A percentile compares a stretch with the other conserved stretches of the same genome.
Conservation (phyloP, 2,888 invertebrate genomes). For the Macrophya alboannulata region DNA sequence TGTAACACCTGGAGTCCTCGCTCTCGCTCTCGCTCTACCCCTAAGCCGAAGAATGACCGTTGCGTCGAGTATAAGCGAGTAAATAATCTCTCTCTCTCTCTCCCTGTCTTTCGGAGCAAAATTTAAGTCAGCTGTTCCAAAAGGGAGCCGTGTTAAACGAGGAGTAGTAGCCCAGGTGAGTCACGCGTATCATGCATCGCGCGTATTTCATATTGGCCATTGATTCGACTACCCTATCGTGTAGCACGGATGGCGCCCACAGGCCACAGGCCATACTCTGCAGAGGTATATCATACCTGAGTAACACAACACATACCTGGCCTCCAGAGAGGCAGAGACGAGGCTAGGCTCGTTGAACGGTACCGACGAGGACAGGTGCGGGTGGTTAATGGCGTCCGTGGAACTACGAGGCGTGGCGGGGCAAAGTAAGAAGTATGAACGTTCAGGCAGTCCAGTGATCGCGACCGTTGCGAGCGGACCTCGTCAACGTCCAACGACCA, state of each 20-base stretch:
- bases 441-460: constrained; percentile 57
- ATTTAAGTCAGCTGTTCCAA: constrained; percentile 7
- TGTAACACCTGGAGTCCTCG: background rate
- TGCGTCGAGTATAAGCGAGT: background rate
- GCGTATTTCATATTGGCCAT: background rate
- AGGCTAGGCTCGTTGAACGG: background rate
- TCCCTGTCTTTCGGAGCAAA: background rate
- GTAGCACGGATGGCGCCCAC: constrained; percentile 7
- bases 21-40: background rate
- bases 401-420: constrained; percentile 35
- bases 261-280: background rate
- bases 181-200: background rate
- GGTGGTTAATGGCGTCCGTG: constrained; percentile 49
- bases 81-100: background rate
- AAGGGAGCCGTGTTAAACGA: constrained; percentile 4
- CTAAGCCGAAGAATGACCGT: background rate
- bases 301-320: background rate
- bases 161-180: background rate
- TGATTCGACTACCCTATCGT: constrained; percentile 12
- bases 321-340: constrained; percentile 16
- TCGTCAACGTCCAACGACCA: constrained; percentile 30
- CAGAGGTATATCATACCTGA: constrained; percentile 4
- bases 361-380: constrained; percentile 47
- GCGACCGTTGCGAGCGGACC: constrained; percentile 56
- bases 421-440: constrained; percentile 38